Evolutionary conservation across 2,113 vertebrate species (phyloP), one percentile per base, ranked within the genome.

Genomic region (Pterocles gutturalis): DNA sequence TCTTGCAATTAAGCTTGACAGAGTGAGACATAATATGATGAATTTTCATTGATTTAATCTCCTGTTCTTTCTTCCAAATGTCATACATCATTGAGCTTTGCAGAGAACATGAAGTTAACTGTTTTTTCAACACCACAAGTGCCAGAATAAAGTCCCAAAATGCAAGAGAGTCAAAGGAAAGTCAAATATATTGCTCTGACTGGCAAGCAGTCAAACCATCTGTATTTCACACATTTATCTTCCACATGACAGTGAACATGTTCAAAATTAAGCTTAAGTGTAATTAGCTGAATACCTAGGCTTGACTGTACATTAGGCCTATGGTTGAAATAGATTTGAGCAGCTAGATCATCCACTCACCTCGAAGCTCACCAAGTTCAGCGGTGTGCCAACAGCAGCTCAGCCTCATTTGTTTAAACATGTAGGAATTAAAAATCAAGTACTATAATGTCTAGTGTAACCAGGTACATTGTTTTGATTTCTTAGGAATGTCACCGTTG

Each of bases 51-150:
- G 57, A 65, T 87, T 86, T 58, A 58, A 79, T 79, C 53, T 73
- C 43, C 75, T 67, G 31, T 55, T 91, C 73, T 54, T 93, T 90
- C 87, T 92, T 89, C 43, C 79, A 87, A 81, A 94, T 53, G 72
- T 81, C 77, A 72, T 55, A 83, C 14, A 17, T 87, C 89, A 84
- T 7, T 72, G 48, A 93, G 51, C n/a, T 82, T 76, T 46, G 49
- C 83, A 83, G 61, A 84, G 54, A 71, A 81, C n/a, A 29, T 11
- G 17, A 87, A 69, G 41, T 67, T 96, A 78, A 89, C 48, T 67
- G 60, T 2, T 11, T 87, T 66, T 87, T 54, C 76, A 89, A 83
- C 67, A 65, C 69, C 45, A 71, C 24, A 64, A 58, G 38, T 29
- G 66, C 33, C 49, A 77, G 57, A 93, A 67, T 45, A 89, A 79